Conservation (phyloP, 2,888 invertebrate genomes). For the Agriopis leucophaearia region DNA sequence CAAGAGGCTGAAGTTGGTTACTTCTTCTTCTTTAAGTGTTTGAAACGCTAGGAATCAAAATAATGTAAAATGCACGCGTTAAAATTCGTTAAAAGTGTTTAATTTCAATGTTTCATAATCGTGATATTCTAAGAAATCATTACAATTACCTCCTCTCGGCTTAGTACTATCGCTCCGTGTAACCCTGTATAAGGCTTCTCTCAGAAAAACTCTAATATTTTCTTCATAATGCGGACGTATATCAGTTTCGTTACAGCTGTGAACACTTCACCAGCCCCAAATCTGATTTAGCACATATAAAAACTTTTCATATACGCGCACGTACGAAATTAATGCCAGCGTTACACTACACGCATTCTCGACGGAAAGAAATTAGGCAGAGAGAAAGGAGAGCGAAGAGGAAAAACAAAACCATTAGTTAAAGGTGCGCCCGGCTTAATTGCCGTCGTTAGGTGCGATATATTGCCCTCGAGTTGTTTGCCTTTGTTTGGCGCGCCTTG, state of each 20-base stretch:
- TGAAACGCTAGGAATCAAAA: no score
- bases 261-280: slow-evolving; percentile 38
- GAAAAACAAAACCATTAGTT: slow-evolving; percentile 72
- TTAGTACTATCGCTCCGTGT: no score
- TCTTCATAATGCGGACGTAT: background rate
- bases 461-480: slow-evolving; percentile 42
- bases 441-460: slow-evolving; percentile 62
- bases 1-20: no score
- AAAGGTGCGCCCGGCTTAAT: slow-evolving; percentile 65
- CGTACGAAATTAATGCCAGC: slow-evolving; percentile 44
- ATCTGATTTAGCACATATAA: slow-evolving; percentile 43
- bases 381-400: slow-evolving; percentile 38
- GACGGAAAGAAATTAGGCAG: slow-evolving; percentile 57
- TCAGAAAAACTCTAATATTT: background rate
- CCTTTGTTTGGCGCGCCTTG: slow-evolving; percentile 38
- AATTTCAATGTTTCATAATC: no score
- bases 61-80: no score
- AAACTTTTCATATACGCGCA: slow-evolving; percentile 45
- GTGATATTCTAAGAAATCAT: no score
- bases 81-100: no score
- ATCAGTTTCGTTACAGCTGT: slow-evolving; percentile 13
- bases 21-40: no score
- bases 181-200: no score
- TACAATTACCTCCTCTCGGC: no score
- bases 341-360: slow-evolving; percentile 41